phyloP scores from a whole-genome alignment of 2,888 invertebrate species.

The Andricus quercusramuli region DNA sequence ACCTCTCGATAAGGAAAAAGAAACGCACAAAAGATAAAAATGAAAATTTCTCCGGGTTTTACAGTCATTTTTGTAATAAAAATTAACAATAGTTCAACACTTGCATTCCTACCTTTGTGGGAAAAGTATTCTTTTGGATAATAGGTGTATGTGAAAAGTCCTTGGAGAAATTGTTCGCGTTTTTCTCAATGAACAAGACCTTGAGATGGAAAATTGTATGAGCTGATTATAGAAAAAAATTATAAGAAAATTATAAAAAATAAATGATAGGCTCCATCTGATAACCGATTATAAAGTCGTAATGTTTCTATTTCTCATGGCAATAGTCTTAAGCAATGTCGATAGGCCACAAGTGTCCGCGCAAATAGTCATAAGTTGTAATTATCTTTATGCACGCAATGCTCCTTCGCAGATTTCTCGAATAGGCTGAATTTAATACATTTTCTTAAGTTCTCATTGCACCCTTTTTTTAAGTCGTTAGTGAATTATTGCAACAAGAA shows the following conservation, averaged over 20 bases:
- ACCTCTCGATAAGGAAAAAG: background rate
- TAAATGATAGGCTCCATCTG: background rate
- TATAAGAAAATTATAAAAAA: background rate
- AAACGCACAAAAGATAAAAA: background rate
- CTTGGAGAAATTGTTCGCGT: background rate
- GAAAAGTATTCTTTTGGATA: background rate
- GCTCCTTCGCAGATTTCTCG: conserved; percentile 33
- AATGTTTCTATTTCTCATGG: background rate
- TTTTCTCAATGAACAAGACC: background rate
- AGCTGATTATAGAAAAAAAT: background rate
- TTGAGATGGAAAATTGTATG: background rate
- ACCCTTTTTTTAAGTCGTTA: background rate
- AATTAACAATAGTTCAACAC: background rate
- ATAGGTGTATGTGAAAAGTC: background rate
- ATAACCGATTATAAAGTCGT: conserved; percentile 48
- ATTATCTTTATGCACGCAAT: conserved; percentile 46
- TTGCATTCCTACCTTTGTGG: background rate
- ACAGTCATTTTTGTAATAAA: background rate
- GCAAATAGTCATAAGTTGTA: background rate
- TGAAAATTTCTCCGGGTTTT: conserved; percentile 9
- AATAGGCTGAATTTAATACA: conserved; percentile 54
- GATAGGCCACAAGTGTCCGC: background rate
- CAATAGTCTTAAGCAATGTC: conserved; percentile 45
- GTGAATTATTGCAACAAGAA: background rate
- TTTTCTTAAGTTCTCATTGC: background rate